A percentile compares a stretch with the other conserved stretches of the same genome.
phyloP scores from a whole-genome alignment of 2,113 vertebrate species.

The Osmerus eperlanus region DNA sequence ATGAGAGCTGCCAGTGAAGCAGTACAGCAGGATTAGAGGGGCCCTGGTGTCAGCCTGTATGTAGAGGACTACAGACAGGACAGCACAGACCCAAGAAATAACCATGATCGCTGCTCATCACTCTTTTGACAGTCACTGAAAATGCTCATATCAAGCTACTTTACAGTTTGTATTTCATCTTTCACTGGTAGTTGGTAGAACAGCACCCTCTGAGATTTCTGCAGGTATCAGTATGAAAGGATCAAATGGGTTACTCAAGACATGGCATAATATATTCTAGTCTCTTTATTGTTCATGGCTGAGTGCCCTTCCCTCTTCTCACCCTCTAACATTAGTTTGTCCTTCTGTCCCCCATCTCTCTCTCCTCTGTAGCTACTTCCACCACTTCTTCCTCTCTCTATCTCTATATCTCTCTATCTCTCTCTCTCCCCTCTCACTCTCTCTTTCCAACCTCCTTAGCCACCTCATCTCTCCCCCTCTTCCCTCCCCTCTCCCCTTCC shows the following conservation, averaged over 20 bases:
- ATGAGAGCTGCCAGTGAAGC: constrained; percentile 31
- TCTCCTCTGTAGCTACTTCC: neutral
- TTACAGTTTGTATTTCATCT: too few relatives aligned
- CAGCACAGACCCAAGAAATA: too few relatives aligned
- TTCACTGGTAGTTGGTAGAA: neutral
- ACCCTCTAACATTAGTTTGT: too few relatives aligned
- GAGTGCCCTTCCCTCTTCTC: too few relatives aligned
- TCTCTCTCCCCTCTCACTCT: too few relatives aligned
- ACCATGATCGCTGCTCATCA: too few relatives aligned
- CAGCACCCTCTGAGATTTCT: neutral
- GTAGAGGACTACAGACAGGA: neutral
- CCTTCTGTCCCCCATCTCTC: too few relatives aligned
- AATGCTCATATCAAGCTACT: too few relatives aligned
- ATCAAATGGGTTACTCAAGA: neutral
- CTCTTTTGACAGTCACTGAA: too few relatives aligned
- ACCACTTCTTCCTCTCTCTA: neutral
- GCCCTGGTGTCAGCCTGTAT: constrained; percentile 2
- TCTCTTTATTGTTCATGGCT: too few relatives aligned
- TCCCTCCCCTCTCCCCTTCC: constrained; percentile 1
- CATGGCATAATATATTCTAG: neutral
- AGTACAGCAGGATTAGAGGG: constrained; percentile 33
- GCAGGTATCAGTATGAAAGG: neutral
- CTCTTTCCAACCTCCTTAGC: too few relatives aligned
- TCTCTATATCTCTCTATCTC: neutral
- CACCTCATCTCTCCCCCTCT: neutral